Conservation (phyloP, 2,797 vertebrate genomes). For the Avahi laniger region DNA sequence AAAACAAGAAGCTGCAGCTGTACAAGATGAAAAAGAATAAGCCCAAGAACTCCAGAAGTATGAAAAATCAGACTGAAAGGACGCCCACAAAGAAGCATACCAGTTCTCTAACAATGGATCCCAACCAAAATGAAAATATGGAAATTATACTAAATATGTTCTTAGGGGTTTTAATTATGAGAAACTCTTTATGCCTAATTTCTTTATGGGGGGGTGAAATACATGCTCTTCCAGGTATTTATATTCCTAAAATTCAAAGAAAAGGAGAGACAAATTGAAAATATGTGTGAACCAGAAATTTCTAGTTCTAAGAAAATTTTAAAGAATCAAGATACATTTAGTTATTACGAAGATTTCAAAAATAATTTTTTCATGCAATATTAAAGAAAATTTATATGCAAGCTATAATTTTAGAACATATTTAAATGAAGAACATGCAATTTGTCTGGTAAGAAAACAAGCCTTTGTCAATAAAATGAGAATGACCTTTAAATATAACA, state of each 20-base stretch:
- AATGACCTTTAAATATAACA: conserved; percentile 18
- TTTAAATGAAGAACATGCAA: conserved; percentile 1
- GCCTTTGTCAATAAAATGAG: conserved; percentile 35
- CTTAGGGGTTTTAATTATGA: not conserved
- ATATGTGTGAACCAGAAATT: not conserved
- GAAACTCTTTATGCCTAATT: not conserved
- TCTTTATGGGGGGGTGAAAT: not conserved
- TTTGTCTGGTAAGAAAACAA: not conserved
- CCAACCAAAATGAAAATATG: too few relatives aligned
- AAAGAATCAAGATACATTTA: not conserved
- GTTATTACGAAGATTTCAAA: not conserved
- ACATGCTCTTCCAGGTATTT: not conserved
- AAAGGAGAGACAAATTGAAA: not conserved
- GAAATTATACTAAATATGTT: not conserved
- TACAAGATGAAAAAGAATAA: too few relatives aligned
- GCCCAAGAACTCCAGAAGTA: too few relatives aligned
- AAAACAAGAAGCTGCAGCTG: too few relatives aligned
- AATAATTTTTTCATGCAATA: not conserved
- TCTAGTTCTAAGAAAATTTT: not conserved
- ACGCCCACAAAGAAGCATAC: too few relatives aligned
- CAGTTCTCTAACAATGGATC: too few relatives aligned
- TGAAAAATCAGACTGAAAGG: too few relatives aligned
- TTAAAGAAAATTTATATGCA: not conserved
- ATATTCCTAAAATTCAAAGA: not conserved
- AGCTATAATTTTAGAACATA: not conserved